Evolutionary conservation across 2,797 vertebrate species (phyloP).

Genomic region (Brachyalestes nurse): DNA sequence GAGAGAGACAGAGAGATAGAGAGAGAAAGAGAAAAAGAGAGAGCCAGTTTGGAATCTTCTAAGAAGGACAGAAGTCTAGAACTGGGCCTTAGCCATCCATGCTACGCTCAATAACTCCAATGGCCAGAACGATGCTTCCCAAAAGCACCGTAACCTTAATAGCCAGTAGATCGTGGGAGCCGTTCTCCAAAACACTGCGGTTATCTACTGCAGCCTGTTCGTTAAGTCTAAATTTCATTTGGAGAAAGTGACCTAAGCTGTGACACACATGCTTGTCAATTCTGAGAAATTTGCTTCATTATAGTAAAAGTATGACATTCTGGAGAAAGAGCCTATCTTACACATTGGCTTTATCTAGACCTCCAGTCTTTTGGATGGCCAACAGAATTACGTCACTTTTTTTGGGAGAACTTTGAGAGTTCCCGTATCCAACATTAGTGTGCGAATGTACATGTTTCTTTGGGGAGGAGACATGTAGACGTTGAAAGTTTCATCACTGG

Average conservation of each 20-base stretch:
- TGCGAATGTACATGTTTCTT: not conserved
- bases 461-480: constrained; percentile 66
- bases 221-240: not conserved
- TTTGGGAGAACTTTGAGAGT: constrained; percentile 8
- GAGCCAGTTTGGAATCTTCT: constrained; percentile 27
- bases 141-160: constrained; percentile 49
- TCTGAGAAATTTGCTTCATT: constrained; percentile 25
- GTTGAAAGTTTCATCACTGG: constrained; percentile 70
- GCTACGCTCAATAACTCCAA: constrained; percentile 45
- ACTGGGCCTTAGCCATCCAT: constrained; percentile 39
- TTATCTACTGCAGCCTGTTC: constrained; percentile 26
- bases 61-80: constrained; percentile 29
- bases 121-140: constrained; percentile 25
- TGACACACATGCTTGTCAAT: constrained; percentile 31
- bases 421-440: constrained; percentile 41
- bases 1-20: not conserved
- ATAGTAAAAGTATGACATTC: not conserved
- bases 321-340: not conserved
- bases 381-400: constrained; percentile 37
- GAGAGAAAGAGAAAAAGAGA: constrained; percentile 1
- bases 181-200: not conserved
- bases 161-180: constrained; percentile 42
- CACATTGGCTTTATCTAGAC: constrained; percentile 36
- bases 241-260: constrained; percentile 19
- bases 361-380: constrained; percentile 44